Evolutionary conservation across 2,888 invertebrate species (phyloP).

Genomic region (Colostygia pectinataria): DNA sequence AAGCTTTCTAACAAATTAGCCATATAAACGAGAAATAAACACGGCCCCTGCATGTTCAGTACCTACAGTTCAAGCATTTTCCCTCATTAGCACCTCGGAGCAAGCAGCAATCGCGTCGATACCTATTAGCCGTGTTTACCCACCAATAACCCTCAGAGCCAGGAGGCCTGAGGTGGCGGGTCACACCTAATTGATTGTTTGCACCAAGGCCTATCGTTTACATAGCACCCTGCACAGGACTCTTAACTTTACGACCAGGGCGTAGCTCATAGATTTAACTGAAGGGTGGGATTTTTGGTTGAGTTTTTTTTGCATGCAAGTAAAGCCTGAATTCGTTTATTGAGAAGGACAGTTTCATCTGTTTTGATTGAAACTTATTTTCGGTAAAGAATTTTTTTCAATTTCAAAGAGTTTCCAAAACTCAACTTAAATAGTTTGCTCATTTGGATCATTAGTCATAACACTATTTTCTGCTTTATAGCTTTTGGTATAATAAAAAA

Average conservation of each 20-base stretch:
- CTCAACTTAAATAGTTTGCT: no score
- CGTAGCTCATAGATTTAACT: not conserved
- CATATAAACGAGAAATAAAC: conserved; percentile 14
- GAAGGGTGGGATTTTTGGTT: not conserved
- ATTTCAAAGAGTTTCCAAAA: no score
- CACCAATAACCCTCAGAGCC: conserved; percentile 20
- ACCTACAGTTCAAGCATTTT: conserved; percentile 22
- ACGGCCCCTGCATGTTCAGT: conserved; percentile 11
- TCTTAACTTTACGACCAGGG: conserved; percentile 5
- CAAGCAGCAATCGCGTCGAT: conserved; percentile 18
- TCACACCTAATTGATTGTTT: conserved; percentile 30
- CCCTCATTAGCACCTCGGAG: conserved; percentile 28
- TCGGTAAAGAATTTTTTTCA: no score
- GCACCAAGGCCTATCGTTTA: conserved; percentile 20
- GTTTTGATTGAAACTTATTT: conserved; percentile 17
- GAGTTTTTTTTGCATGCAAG: conserved; percentile 20
- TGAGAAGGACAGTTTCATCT: conserved; percentile 13
- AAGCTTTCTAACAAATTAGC: conserved; percentile 13
- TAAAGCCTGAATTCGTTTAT: conserved; percentile 19
- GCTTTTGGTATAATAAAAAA: no score
- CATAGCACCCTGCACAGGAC: conserved; percentile 16
- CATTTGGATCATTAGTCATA: no score
- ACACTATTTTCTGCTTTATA: no score
- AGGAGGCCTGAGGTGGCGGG: conserved; percentile 12
- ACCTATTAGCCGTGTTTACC: conserved; percentile 23